Percentiles rank a stretch among this genome's conserved stretches.
phyloP scores from a whole-genome alignment of 2,888 invertebrate species.

The Nematopogon swammerdamellus region DNA sequence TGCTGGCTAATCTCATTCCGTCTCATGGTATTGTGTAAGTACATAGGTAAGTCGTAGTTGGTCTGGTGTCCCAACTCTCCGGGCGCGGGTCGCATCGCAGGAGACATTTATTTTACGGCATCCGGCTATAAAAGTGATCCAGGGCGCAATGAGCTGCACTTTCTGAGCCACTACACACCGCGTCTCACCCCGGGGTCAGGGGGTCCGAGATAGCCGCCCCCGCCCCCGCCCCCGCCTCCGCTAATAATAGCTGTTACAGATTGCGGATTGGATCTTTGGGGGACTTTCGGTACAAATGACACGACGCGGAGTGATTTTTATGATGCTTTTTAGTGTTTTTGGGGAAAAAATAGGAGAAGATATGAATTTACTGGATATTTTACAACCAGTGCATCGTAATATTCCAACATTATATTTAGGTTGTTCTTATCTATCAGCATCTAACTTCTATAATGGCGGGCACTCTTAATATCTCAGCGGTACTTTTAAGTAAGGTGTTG shows the following conservation, averaged over 20 bases:
- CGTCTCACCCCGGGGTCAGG: not conserved
- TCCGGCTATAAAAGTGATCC: constrained; percentile 58
- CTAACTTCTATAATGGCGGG: too few relatives aligned
- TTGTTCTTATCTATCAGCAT: too few relatives aligned
- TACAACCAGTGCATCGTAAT: too few relatives aligned
- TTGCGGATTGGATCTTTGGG: not conserved
- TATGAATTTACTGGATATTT: too few relatives aligned
- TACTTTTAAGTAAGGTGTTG: too few relatives aligned
- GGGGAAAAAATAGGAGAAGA: too few relatives aligned
- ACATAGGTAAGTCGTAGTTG: too few relatives aligned
- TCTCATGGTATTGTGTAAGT: too few relatives aligned
- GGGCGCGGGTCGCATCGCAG: constrained; percentile 33
- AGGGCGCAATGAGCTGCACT: constrained; percentile 21
- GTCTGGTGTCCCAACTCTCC: too few relatives aligned
- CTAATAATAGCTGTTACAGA: not conserved
- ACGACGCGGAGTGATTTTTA: not conserved
- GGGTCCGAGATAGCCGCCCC: not conserved
- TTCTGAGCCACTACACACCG: not conserved
- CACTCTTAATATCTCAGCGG: too few relatives aligned
- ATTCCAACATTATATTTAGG: too few relatives aligned
- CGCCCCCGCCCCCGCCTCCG: not conserved
- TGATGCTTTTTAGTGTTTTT: not conserved
- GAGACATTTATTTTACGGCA: constrained; percentile 54
- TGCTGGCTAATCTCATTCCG: too few relatives aligned
- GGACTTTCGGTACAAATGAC: not conserved